phyloP scores from a whole-genome alignment of 2,888 invertebrate species.

The Meteorus cinctellus region DNA sequence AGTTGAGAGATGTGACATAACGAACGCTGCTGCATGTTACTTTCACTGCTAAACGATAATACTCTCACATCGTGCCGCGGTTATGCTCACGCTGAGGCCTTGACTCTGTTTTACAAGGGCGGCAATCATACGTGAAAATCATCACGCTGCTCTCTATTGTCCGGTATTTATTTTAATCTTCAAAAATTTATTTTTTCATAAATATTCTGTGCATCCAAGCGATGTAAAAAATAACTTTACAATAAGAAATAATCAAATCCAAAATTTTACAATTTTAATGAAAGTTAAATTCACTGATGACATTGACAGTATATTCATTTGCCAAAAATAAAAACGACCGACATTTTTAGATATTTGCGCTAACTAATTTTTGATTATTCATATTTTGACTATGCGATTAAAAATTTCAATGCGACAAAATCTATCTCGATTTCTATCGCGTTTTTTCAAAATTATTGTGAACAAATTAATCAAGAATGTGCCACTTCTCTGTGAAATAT shows the following conservation, averaged over 20 bases:
- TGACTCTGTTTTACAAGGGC: conserved; percentile 59
- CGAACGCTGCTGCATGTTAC: conserved; percentile 49
- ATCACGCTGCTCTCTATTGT: background rate
- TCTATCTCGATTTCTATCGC: background rate
- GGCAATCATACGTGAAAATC: conserved; percentile 27
- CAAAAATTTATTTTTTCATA: background rate
- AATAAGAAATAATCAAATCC: no score
- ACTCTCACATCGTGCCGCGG: conserved; percentile 35
- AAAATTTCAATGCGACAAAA: no score
- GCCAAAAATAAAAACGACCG: no score
- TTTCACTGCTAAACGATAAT: conserved; percentile 59
- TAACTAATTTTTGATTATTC: no score
- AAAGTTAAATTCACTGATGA: no score
- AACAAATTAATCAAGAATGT: background rate
- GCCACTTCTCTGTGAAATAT: background rate
- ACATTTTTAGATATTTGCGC: no score
- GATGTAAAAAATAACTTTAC: background rate
- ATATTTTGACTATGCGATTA: no score
- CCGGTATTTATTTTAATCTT: background rate
- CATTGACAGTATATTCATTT: no score
- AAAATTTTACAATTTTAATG: no score
- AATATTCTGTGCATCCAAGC: background rate
- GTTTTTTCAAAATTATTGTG: background rate
- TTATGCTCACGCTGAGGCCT: conserved; percentile 56
- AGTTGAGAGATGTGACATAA: conserved; percentile 58